Percentiles rank a stretch among this genome's conserved stretches.
phyloP scores from a whole-genome alignment of 2,797 vertebrate genomes.

The Otus scops region DNA sequence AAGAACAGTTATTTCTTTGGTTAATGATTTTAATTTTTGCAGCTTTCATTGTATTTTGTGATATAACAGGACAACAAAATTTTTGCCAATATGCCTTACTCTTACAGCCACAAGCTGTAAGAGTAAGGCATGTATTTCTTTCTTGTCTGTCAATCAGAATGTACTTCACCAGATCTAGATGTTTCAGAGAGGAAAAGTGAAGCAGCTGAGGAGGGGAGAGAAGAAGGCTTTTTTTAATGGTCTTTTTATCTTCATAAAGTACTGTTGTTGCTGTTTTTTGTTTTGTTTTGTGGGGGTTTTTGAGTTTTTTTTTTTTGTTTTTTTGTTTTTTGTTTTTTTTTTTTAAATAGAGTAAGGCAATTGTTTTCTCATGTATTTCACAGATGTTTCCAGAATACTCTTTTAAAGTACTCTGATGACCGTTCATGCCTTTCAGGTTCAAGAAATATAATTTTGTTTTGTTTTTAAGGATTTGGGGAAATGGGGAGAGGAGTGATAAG shows the following conservation, averaged over 20 bases:
- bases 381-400: not conserved
- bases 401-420: not conserved
- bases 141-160: not conserved
- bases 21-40: not conserved
- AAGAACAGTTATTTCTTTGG: not conserved
- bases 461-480: not conserved
- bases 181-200: not conserved
- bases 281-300: not conserved
- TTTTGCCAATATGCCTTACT: not conserved
- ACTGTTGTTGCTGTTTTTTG: too few relatives aligned
- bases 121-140: not conserved
- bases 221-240: not conserved
- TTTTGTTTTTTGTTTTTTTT: not conserved
- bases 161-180: not conserved
- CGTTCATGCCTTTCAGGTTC: not conserved
- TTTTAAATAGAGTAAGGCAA: not conserved
- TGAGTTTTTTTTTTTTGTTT: not conserved
- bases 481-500: not conserved
- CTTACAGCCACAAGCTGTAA: not conserved
- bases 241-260: not conserved
- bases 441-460: not conserved
- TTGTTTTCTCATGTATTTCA: not conserved
- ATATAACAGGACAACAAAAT: not conserved
- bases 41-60: not conserved
- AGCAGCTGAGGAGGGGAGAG: not conserved